phyloP scores from a whole-genome alignment of 2,888 invertebrate species.

The Calameuta idolon region DNA sequence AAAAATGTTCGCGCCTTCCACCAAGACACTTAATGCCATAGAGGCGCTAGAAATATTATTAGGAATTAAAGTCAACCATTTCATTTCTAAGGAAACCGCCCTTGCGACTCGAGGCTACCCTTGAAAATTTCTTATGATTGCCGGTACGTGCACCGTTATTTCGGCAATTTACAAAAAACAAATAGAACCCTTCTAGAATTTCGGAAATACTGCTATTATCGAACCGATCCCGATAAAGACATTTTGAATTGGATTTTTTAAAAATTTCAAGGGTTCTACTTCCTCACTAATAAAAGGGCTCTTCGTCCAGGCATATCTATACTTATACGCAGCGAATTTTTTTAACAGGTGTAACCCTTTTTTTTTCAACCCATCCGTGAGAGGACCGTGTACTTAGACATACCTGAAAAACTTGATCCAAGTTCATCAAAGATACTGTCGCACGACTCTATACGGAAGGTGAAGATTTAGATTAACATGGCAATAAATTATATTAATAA shows the following conservation, averaged over 20 bases:
- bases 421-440: neutral
- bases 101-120: neutral
- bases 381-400: neutral
- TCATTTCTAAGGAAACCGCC: neutral
- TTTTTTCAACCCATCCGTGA: neutral
- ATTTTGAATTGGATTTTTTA: neutral
- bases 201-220: neutral
- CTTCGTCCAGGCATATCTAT: neutral
- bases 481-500: neutral
- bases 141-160: neutral
- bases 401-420: neutral
- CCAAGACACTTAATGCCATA: neutral
- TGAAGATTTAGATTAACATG: neutral
- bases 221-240: neutral
- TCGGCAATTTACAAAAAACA: neutral
- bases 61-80: constrained; percentile 23
- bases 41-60: constrained; percentile 14
- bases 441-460: neutral
- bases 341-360: neutral
- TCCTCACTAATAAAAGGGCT: neutral
- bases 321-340: neutral
- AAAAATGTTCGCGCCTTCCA: constrained; percentile 11
- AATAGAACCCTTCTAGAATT: neutral
- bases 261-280: neutral
- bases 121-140: neutral